Conservation (phyloP, 2,888 invertebrate genomes). For the Prionchulus punctatus region DNA sequence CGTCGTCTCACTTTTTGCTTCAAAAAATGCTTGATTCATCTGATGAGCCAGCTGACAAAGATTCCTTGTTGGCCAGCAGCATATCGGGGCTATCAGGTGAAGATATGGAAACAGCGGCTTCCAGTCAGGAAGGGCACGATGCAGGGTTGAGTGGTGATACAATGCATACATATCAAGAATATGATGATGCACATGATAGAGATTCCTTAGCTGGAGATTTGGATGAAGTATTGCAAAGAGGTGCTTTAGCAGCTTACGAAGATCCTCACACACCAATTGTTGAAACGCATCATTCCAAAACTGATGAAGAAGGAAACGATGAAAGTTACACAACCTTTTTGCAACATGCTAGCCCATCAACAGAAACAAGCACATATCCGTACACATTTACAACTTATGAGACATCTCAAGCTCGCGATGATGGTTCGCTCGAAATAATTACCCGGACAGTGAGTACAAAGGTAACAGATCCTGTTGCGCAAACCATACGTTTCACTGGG, state of each 20-base stretch:
- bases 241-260: no score
- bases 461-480: slow-evolving; percentile 25
- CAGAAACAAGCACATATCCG: slow-evolving; percentile 11
- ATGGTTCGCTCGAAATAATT: slow-evolving; percentile 27
- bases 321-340: background rate
- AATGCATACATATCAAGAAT: slow-evolving; percentile 20
- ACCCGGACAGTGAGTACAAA: slow-evolving; percentile 28
- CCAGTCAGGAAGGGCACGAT: slow-evolving; percentile 21
- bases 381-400: slow-evolving; percentile 29
- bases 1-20: background rate
- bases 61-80: slow-evolving; percentile 12
- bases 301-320: background rate
- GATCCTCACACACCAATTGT: background rate
- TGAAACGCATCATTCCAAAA: background rate
- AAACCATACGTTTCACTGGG: slow-evolving; percentile 28
- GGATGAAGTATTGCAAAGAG: slow-evolving; percentile 7
- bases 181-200: slow-evolving; percentile 15
- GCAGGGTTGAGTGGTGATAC: slow-evolving; percentile 25
- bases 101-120: slow-evolving; percentile 16
- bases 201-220: slow-evolving; percentile 25
- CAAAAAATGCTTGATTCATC: no score
- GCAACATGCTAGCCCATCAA: background rate
- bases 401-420: slow-evolving; percentile 20
- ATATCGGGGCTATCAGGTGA: slow-evolving; percentile 17
- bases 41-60: slow-evolving; percentile 1